phyloP scores from a whole-genome alignment of 2,113 vertebrate species.

The Oncorhynchus masou region DNA sequence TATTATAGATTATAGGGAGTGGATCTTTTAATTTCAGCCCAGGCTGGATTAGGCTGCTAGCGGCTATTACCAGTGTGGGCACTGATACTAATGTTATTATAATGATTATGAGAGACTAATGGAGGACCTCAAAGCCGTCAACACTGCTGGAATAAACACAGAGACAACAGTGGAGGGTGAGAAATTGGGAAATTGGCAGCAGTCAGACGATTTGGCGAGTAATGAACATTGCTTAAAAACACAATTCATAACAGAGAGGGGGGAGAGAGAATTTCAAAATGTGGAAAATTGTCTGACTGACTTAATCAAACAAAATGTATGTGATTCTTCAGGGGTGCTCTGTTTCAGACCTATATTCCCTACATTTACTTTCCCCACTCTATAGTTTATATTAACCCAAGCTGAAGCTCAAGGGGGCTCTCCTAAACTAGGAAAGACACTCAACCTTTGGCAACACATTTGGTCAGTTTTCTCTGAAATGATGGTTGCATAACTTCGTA shows the following conservation, averaged over 20 bases:
- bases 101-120: slow-evolving; percentile 28
- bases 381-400: neutral
- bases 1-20: neutral
- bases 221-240: slow-evolving; percentile 20
- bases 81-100: slow-evolving; percentile 3
- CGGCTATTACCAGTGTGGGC: neutral
- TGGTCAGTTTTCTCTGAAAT: slow-evolving; percentile 19
- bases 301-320: slow-evolving; percentile 24
- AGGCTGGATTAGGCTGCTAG: slow-evolving; percentile 23
- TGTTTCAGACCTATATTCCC: neutral
- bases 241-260: neutral
- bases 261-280: too few species aligned
- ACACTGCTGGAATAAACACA: neutral
- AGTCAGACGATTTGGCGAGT: slow-evolving; percentile 10
- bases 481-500: neutral
- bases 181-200: slow-evolving; percentile 35
- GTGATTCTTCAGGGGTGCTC: slow-evolving; percentile 10
- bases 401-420: neutral
- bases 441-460: neutral
- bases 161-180: slow-evolving; percentile 20
- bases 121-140: slow-evolving; percentile 9
- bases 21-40: slow-evolving; percentile 1
- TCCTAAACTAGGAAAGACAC: neutral
- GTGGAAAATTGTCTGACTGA: neutral
- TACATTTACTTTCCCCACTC: neutral